These are phyloP conservation scores for Zaprionus capensis DNA, from an alignment of 1,140 invertebrate species.

Conservation along the genomic window DNA sequence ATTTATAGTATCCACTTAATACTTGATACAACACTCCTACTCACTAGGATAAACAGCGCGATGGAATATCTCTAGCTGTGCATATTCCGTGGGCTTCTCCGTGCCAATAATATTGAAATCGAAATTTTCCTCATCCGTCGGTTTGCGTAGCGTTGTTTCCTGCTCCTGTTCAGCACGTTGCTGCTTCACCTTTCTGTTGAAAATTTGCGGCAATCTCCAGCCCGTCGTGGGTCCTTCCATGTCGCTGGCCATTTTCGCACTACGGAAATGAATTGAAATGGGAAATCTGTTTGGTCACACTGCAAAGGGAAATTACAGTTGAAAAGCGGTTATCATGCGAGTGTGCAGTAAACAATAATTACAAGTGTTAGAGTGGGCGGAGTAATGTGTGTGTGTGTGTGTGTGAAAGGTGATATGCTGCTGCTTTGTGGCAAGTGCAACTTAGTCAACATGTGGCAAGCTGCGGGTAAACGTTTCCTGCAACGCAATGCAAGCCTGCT, in stretches of 20 bases:
- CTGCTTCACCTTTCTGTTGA: conserved; percentile 13
- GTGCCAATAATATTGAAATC: conserved; percentile 42
- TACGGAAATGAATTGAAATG: conserved; percentile 21
- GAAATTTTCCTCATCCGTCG: conserved; percentile 12
- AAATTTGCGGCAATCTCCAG: conserved; percentile 47
- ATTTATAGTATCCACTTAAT: neutral
- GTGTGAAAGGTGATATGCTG: neutral
- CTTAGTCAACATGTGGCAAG: conserved; percentile 57
- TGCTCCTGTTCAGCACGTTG: neutral
- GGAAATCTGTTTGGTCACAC: conserved; percentile 23
- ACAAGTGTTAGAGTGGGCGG: conserved; percentile 18
- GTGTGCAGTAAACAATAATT: conserved; percentile 69
- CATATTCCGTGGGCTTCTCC: conserved; percentile 50
- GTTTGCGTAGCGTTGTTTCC: conserved; percentile 14
- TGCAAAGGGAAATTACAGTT: conserved; percentile 54
- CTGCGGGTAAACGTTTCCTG: conserved; percentile 28
- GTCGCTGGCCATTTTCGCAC: conserved; percentile 44
- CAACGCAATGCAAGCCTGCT: conserved; percentile 38
- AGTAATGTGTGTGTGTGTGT: neutral
- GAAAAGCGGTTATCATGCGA: conserved; percentile 27
- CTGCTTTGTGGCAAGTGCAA: neutral
- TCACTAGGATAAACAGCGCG: conserved; percentile 66
- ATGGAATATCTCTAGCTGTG: conserved; percentile 58
- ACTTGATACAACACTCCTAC: neutral
- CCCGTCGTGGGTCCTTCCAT: conserved; percentile 49